Evolutionary conservation across 1,140 invertebrate species (phyloP).

Genomic region (Drosophila jambulina): DNA sequence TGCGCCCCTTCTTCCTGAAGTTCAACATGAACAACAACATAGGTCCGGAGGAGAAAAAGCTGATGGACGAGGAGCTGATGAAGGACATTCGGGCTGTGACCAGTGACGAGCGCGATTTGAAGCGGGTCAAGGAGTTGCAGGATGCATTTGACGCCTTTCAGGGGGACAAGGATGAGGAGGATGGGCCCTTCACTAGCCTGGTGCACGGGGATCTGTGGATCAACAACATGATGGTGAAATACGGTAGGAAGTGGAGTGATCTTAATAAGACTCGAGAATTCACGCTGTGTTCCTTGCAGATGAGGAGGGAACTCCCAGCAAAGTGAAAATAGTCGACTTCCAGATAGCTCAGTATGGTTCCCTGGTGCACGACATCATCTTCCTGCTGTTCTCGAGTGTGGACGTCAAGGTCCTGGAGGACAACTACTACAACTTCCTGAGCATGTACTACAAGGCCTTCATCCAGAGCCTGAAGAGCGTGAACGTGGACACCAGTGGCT

Average conservation of each 20-base stretch:
- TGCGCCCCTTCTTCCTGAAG: slow-evolving; percentile 77
- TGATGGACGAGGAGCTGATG: slow-evolving; percentile 39
- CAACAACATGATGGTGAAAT: slow-evolving; percentile 87
- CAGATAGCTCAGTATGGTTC: slow-evolving; percentile 87
- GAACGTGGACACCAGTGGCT: slow-evolving; percentile 53
- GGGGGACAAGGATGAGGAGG: slow-evolving; percentile 33
- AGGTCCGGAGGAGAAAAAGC: slow-evolving; percentile 10
- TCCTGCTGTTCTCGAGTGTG: slow-evolving; percentile 87
- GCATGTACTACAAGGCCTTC: slow-evolving; percentile 86
- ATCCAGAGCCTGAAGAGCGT: slow-evolving; percentile 76
- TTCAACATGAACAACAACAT: slow-evolving; percentile 77
- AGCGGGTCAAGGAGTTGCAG: slow-evolving; percentile 49
- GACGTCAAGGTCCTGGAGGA: slow-evolving; percentile 81
- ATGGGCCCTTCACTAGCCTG: slow-evolving; percentile 85
- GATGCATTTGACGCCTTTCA: slow-evolving; percentile 43
- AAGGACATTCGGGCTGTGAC: slow-evolving; percentile 36
- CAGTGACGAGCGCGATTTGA: slow-evolving; percentile 37
- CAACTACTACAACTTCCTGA: slow-evolving; percentile 85
- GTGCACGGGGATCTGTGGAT: slow-evolving; percentile 88
- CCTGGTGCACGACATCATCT: slow-evolving; percentile 87
- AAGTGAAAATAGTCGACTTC: slow-evolving; percentile 88
- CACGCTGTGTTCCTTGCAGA: slow-evolving; percentile 16
- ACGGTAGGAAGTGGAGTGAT: slow-evolving; percentile 49
- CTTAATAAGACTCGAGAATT: background rate
- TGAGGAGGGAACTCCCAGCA: slow-evolving; percentile 77